Percentiles rank a stretch among this genome's conserved stretches.
phyloP scores from a whole-genome alignment of 2,113 vertebrate genomes.

The Cygnus buccinator region DNA sequence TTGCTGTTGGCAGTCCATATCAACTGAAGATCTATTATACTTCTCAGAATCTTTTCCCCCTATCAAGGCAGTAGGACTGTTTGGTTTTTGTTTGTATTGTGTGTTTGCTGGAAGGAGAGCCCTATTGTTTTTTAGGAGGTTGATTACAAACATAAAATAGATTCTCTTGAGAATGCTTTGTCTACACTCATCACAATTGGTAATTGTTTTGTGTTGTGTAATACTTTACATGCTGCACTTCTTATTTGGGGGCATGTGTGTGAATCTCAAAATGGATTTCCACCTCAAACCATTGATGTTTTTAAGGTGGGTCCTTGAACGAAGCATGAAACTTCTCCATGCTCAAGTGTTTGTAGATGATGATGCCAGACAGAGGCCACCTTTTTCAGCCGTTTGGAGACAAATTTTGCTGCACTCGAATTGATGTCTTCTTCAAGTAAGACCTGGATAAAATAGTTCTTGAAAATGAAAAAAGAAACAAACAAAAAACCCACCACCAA shows the following conservation, averaged over 20 bases:
- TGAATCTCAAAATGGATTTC: slow-evolving; percentile 19
- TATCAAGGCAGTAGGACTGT: slow-evolving; percentile 4
- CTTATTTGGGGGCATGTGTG: neutral
- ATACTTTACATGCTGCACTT: slow-evolving; percentile 2
- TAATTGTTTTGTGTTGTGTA: slow-evolving; percentile 61
- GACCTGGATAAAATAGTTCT: neutral
- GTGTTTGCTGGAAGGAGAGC: slow-evolving; percentile 61
- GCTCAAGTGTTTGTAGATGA: neutral
- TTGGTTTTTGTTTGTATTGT: slow-evolving; percentile 64
- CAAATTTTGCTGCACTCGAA: neutral
- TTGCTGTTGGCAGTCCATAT: rapidly evolving
- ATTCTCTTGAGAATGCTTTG: slow-evolving; percentile 68
- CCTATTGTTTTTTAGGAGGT: slow-evolving; percentile 67
- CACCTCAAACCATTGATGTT: neutral
- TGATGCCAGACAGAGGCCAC: neutral
- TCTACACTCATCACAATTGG: slow-evolving; percentile 55
- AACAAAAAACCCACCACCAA: neutral
- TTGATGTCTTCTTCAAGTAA: neutral
- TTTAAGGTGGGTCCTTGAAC: neutral
- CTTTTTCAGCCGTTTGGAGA: neutral
- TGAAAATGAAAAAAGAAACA: neutral
- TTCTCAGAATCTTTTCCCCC: slow-evolving; percentile 37
- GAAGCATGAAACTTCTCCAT: neutral
- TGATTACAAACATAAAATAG: slow-evolving; percentile 68
- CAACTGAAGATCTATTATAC: neutral